phyloP scores from a whole-genome alignment of 1,140 invertebrate species.

The Paracyclopina nana region DNA sequence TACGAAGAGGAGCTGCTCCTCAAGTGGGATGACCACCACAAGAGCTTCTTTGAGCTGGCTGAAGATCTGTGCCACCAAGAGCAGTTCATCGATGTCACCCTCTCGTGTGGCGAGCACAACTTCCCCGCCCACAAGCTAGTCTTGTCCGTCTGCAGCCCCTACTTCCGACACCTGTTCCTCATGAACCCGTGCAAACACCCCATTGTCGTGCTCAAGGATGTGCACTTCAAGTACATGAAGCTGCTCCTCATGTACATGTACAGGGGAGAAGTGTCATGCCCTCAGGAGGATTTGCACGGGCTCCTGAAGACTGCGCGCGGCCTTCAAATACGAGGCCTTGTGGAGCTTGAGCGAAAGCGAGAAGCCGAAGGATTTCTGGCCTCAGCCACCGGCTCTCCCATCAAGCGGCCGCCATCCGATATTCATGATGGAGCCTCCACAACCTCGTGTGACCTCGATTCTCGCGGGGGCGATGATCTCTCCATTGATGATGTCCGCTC shows the following conservation, averaged over 20 bases:
- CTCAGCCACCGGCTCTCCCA: background rate
- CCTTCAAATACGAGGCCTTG: conserved; percentile 6
- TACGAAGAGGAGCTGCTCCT: conserved; percentile 13
- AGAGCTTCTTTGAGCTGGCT: conserved; percentile 24
- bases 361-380: background rate
- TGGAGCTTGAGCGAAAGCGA: conserved; percentile 1
- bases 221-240: conserved; percentile 17
- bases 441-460: conserved; percentile 1
- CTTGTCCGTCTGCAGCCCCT: conserved; percentile 40
- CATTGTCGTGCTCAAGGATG: conserved; percentile 56
- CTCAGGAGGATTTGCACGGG: conserved; percentile 18
- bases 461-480: conserved; percentile 3
- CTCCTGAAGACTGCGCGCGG: conserved; percentile 14
- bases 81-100: conserved; percentile 15
- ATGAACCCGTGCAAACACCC: conserved; percentile 80
- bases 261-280: conserved; percentile 18
- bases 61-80: conserved; percentile 22
- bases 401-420: background rate
- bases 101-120: conserved; percentile 5
- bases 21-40: conserved; percentile 26
- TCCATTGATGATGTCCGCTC: conserved; percentile 12
- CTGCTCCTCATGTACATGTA: conserved; percentile 19
- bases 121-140: conserved; percentile 41
- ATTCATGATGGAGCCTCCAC: background rate
- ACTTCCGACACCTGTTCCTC: conserved; percentile 64